phyloP scores from a whole-genome alignment of 2,797 vertebrate species.

The Semotilus atromaculatus region DNA sequence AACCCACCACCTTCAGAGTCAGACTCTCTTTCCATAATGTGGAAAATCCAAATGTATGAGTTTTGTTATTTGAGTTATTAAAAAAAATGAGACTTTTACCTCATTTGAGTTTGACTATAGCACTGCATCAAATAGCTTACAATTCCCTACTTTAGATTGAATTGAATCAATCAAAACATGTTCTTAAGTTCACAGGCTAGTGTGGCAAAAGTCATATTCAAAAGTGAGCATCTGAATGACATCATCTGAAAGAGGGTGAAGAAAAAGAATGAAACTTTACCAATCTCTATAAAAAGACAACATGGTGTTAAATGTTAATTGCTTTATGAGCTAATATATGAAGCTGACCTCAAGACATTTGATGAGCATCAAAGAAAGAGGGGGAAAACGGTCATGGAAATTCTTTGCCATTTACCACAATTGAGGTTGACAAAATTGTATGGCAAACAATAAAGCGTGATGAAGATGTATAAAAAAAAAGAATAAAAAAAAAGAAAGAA shows the following conservation, averaged over 20 bases:
- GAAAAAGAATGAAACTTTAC: slow-evolving; percentile 34
- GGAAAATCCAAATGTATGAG: background rate
- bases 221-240: slow-evolving; percentile 37
- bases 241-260: slow-evolving; percentile 45
- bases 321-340: slow-evolving; percentile 56
- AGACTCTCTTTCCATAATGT: background rate
- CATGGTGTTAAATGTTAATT: slow-evolving; percentile 50
- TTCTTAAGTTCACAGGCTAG: background rate
- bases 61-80: background rate
- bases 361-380: slow-evolving; percentile 53
- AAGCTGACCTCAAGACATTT: slow-evolving; percentile 58
- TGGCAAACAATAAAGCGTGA: slow-evolving; percentile 41
- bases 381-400: slow-evolving; percentile 54
- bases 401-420: slow-evolving; percentile 54
- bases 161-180: background rate
- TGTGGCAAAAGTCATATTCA: background rate
- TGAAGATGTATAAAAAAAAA: slow-evolving; percentile 35
- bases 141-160: background rate
- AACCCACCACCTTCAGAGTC: background rate
- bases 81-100: background rate
- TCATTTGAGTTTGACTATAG: background rate
- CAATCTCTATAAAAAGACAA: slow-evolving; percentile 50
- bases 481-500: slow-evolving; percentile 36
- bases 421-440: slow-evolving; percentile 45
- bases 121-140: background rate